These are phyloP conservation scores for Melitaea cinxia DNA, from an alignment of 1,140 invertebrate species.

Conservation along the genomic window DNA sequence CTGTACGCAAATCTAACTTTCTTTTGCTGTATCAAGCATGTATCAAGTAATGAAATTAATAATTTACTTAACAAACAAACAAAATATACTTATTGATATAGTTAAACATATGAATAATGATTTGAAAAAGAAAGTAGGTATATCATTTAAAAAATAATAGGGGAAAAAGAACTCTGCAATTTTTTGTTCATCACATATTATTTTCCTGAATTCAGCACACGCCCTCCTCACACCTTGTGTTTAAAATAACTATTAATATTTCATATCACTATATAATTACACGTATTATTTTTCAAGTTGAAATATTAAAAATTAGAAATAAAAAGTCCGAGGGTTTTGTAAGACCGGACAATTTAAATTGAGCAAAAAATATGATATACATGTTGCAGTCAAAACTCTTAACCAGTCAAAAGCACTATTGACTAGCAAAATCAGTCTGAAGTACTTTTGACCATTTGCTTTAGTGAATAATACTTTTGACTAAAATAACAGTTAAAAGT, in stretches of 20 bases:
- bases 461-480: too few species aligned
- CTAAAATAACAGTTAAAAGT: too few species aligned
- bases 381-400: too few species aligned
- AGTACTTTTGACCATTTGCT: too few species aligned
- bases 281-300: neutral
- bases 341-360: too few species aligned
- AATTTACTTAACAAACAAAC: neutral
- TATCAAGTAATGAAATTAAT: neutral
- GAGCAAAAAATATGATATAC: too few species aligned
- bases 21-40: too few species aligned
- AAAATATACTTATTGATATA: neutral
- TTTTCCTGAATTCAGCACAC: neutral
- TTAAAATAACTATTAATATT: neutral
- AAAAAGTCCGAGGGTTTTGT: too few species aligned
- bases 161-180: slow-evolving; percentile 6
- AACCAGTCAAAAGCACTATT: too few species aligned
- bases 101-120: neutral
- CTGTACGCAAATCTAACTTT: too few species aligned
- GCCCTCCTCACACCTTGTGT: neutral
- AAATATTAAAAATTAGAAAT: too few species aligned
- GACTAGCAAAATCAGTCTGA: too few species aligned
- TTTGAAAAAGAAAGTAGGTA: neutral
- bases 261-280: neutral
- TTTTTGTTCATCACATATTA: slow-evolving; percentile 3
- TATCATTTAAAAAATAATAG: slow-evolving; percentile 1